These are phyloP conservation scores for Theonella swinhoei DNA, from an alignment of 37 sponge, comb jelly and placozoan genomes.

Conservation along the genomic window DNA sequence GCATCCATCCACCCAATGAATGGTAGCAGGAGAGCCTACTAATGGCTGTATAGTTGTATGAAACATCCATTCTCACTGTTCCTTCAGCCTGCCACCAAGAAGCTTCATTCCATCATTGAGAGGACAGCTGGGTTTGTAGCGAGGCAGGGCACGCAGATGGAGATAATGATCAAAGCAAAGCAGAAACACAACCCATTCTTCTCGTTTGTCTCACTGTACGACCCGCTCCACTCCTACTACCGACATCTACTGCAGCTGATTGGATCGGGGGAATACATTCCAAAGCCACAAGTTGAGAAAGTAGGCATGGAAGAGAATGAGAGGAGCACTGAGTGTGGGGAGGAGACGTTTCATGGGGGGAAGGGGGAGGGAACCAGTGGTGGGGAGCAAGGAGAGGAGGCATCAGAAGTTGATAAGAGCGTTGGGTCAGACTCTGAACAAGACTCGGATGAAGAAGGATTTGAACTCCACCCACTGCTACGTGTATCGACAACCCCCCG, in stretches of 20 bases:
- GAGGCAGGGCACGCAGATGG: slow-evolving; percentile 90
- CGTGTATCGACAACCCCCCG: neutral
- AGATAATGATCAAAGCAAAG: slow-evolving; percentile 92
- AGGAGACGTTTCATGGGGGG: neutral
- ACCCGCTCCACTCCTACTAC: slow-evolving; percentile 87
- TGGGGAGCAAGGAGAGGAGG: neutral
- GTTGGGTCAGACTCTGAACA: slow-evolving; percentile 39
- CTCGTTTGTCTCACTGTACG: slow-evolving; percentile 80
- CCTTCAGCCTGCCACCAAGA: slow-evolving; percentile 79
- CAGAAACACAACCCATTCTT: slow-evolving; percentile 91
- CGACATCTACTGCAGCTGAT: slow-evolving; percentile 69
- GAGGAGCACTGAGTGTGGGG: neutral
- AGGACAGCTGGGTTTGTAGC: slow-evolving; percentile 82
- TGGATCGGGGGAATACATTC: slow-evolving; percentile 37
- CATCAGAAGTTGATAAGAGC: neutral
- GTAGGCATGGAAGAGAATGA: neutral
- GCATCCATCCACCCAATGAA: no score
- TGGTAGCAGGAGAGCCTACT: no score
- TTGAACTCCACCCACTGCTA: slow-evolving; percentile 80
- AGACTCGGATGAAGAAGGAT: slow-evolving; percentile 69
- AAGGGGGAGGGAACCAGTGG: neutral
- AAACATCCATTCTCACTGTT: neutral
- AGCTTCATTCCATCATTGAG: slow-evolving; percentile 90
- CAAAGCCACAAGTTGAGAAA: neutral
- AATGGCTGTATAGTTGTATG: no score